Evolutionary conservation across 2,797 vertebrate genomes (phyloP), one percentile per base, ranked within the genome.

Genomic region (Sebastes umbrosus): DNA sequence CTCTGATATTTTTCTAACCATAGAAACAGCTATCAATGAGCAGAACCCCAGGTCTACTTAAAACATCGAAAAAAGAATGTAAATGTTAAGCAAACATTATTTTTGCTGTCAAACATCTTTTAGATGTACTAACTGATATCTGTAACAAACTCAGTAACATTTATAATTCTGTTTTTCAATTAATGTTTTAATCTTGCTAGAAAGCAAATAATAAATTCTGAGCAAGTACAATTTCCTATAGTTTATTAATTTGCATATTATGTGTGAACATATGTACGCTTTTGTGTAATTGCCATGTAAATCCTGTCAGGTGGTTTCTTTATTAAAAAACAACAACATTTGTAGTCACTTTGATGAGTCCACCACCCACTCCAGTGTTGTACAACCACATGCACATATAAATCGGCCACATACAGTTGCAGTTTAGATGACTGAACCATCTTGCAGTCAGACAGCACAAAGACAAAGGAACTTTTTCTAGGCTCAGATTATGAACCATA

Each of bases 401-500:
- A 63, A 74, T 77, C 75, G 80, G 32, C 32, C 36, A 11, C 36
- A 39, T 39, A 39, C 16, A 50, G 46, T 50, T 62, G 29, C 74
- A 77, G 58, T 80, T 75, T 60, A 67, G 39, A 87, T 83, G 85
- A 84, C 77, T 57, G 54, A 82, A 86, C 29, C 75, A 81, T 88
- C 80, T 64, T 39, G 29, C 73, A 52, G 77, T 58, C 81, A 81
- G 66, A 86, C 74, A 64, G 78, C 69, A 87, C 55, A 68, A 54
- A 90, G 77, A 86, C 79, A 83, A 83, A 88, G 64, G 25, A 84
- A 88, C 72, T 83, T 74, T 93, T 89, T 92, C 84, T 78, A 86
- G 82, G 77, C 81, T 90, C 79, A 89, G 90, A 93, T 90, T 93
- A 91, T 90, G 24, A 89, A 87, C 67, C 83, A 62, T 93, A 94